Evolutionary conservation across 2,797 vertebrate species (phyloP).

Genomic region (Scolopax rusticola): DNA sequence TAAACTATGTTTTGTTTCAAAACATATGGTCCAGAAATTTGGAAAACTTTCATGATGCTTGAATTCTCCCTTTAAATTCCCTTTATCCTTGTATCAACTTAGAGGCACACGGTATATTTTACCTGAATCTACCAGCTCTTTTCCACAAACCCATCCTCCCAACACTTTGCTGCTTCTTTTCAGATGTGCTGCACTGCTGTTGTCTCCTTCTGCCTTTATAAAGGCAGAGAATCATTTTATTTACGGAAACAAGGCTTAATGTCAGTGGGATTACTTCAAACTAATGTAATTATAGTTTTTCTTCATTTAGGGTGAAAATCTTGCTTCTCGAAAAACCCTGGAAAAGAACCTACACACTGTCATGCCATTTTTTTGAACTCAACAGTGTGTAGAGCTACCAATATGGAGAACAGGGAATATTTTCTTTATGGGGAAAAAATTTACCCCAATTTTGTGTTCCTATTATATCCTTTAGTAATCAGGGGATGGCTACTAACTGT

Average conservation of each 20-base stretch:
- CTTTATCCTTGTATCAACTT: not conserved
- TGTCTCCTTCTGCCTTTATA: not conserved
- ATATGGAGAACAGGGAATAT: not conserved
- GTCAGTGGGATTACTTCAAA: not conserved
- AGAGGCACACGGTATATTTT: not conserved
- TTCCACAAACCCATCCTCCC: not conserved
- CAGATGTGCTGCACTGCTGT: not conserved
- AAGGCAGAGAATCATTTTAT: not conserved
- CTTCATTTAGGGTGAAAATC: not conserved
- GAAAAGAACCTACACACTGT: not conserved
- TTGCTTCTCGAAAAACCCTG: not conserved
- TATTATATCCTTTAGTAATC: not conserved
- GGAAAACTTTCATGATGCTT: not conserved
- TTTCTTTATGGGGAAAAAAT: not conserved
- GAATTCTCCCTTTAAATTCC: not conserved
- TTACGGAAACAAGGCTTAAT: not conserved
- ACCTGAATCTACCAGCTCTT: not conserved
- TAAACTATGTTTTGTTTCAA: not conserved
- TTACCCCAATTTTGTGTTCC: not conserved
- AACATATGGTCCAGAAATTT: conserved; percentile 35
- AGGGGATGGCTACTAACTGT: not conserved
- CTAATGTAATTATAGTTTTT: not conserved
- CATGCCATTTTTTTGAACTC: not conserved
- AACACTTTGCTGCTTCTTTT: not conserved
- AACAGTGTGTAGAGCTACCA: not conserved